Evolutionary conservation across 2,113 vertebrate species (phyloP).

Genomic region (Fulica atra): DNA sequence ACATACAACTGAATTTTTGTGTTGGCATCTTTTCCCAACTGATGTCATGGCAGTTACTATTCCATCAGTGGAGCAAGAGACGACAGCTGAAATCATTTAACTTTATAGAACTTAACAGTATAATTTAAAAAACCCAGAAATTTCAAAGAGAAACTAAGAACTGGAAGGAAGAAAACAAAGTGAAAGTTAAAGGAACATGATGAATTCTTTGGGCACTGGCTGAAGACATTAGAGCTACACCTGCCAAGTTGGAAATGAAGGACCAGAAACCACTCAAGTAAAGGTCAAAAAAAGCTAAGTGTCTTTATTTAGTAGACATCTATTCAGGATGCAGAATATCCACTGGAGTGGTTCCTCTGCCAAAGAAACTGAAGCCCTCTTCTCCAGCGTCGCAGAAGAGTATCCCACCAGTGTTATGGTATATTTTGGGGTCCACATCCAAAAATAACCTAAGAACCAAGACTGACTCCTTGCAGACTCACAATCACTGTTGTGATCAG

Average conservation of each 20-base stretch:
- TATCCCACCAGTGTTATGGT: accelerated
- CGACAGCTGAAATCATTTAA: background rate
- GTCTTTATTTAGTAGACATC: background rate
- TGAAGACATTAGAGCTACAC: background rate
- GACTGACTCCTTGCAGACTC: background rate
- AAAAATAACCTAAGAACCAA: background rate
- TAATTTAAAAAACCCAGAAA: background rate
- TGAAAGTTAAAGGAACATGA: background rate
- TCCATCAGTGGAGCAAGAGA: background rate
- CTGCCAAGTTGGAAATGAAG: background rate
- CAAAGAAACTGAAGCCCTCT: background rate
- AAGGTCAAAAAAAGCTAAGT: background rate
- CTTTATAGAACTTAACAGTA: background rate
- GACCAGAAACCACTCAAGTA: background rate
- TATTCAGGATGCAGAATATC: background rate
- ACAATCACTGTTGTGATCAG: accelerated
- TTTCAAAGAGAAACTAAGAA: background rate
- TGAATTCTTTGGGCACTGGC: background rate
- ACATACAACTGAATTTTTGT: background rate
- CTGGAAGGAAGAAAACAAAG: background rate
- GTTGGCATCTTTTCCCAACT: background rate
- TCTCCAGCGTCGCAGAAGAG: background rate
- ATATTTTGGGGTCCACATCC: background rate
- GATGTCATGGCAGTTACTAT: background rate
- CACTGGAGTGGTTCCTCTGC: background rate